Evolutionary conservation across 2,888 invertebrate species (phyloP), one percentile per base, ranked within the genome.

Genomic region (Subacronicta megacephala): DNA sequence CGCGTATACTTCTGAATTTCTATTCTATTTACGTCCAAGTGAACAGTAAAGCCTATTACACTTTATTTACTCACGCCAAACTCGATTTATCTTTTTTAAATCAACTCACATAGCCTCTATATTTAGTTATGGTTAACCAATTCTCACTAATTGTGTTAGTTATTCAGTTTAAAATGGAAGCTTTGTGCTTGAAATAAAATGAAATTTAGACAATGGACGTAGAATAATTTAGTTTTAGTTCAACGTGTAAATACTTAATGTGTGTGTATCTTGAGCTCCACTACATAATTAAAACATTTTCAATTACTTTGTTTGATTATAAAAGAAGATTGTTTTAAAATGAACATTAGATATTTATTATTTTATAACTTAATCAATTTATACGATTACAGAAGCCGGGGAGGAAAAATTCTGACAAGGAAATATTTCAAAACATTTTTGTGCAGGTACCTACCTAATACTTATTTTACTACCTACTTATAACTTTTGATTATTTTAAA

Each of bases 11-110:
- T 33, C 44, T 55, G 51, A 61, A 64, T 58, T 62, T 72, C 60
- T 63, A 68, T 61, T 68, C 54, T 47, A 56, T 68, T 61, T 44
- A 42, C 56, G 49, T 42, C 35, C 38, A 68, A 56, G 42, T 53
- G 56, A 57, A 64, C 59, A 69, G 61, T 58, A 56, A 57, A 55
- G 38, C 36, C 43, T 64, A 64, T 68, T 65, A 60, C 56, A 62
- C 52, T 62, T 60, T 72, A 69, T 72, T 62, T 57, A 62, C 62
- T 33, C 46, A 41, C 35, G 10, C 54, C 58, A 55, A 72, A 68
- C 51, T 68, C 56, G 20, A 61, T 72, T 64, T 54, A 64, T 51
- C 54, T 58, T 61, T 72, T 72, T 56, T 41, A 59, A 62, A 72
- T 61, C 45, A 38, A 63, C 54, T 55, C 42, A 16, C 53, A 59